A percentile compares a stretch with the other conserved stretches of the same genome.
These are phyloP conservation scores for Pachyrhynchus sulphureomaculatus DNA, from an alignment of 1,140 invertebrate genomes.

Conservation along the genomic window DNA sequence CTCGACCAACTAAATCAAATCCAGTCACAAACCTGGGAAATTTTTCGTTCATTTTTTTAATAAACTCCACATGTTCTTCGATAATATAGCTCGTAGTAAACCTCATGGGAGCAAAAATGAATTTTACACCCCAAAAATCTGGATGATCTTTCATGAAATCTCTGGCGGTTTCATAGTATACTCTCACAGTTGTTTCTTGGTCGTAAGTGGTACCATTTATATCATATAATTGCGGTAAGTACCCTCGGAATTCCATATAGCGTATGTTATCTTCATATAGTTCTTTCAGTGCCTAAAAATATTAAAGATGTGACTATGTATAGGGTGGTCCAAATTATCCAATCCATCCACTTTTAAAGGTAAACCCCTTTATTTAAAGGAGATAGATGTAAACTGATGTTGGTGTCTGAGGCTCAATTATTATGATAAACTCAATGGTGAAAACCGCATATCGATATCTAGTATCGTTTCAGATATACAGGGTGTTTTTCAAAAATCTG, in stretches of 20 bases:
- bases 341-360: too few species aligned
- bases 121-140: slow-evolving; percentile 63
- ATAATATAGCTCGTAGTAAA: slow-evolving; percentile 41
- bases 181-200: slow-evolving; percentile 49
- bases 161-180: slow-evolving; percentile 55
- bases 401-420: too few species aligned
- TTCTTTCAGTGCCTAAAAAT: slow-evolving; percentile 56
- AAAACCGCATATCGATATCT: too few species aligned
- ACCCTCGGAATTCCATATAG: slow-evolving; percentile 71
- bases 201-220: slow-evolving; percentile 54
- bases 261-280: slow-evolving; percentile 76
- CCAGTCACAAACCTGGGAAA: slow-evolving; percentile 67
- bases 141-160: slow-evolving; percentile 58
- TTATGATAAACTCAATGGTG: too few species aligned
- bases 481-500: too few species aligned
- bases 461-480: too few species aligned
- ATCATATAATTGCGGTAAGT: slow-evolving; percentile 55
- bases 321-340: too few species aligned
- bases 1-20: slow-evolving; percentile 76
- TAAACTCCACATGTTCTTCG: slow-evolving; percentile 51
- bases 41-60: slow-evolving; percentile 44
- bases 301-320: too few species aligned
- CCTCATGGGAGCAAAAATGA: slow-evolving; percentile 62
- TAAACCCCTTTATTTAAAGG: too few species aligned
- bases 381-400: too few species aligned